Evolutionary conservation across 2,113 vertebrate species (phyloP), one percentile per base, ranked within the genome.

Genomic region (Lates calcarifer): DNA sequence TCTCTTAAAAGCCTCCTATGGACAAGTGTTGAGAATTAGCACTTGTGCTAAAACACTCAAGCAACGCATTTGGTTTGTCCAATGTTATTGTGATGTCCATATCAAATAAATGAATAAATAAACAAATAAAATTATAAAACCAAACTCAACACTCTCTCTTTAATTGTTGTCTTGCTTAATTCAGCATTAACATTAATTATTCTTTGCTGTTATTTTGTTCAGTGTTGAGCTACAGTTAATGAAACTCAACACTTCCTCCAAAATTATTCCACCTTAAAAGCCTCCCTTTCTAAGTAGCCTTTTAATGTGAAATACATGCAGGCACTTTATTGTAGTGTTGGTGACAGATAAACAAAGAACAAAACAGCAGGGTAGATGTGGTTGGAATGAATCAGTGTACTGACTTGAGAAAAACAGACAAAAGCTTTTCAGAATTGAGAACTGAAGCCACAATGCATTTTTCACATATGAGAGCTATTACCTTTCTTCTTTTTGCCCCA

Each of bases 251-350:
- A 66, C 8, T n/a, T 53, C 26, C 14, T 29, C 10, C 28, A 28
- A 7, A 20, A 31, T 13, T 61, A 5, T 37, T 55, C 37, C 47
- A 77, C 13, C 43, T 55, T 24, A 45, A 72, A 83, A 55, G 61
- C 51, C 22, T 53, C 24, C 17, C 10, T 29, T 18, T 47, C 15
- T 29, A 55, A 11, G 60, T 18, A 4, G 10, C 4, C 17, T 28
- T 58, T 74, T 47, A 49, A 49, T 66, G 14, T 65, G 17, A 58
- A 28, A 57, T 2, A 29, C 14, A 5, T 37, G 2, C 8, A 33
- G 33, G 3, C 26, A 31, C 12, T 57, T 28, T 1, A 29, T 7
- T 57, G 26, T n/a, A n/a, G 43, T 18, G 43, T 47, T 10, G 51
- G 20, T 37, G 17, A 37, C 20, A 20, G 15, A 39, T 55, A n/a